These are phyloP conservation scores for Cephus rjabovi DNA, from an alignment of 2,888 invertebrate species.

Conservation along the genomic window DNA sequence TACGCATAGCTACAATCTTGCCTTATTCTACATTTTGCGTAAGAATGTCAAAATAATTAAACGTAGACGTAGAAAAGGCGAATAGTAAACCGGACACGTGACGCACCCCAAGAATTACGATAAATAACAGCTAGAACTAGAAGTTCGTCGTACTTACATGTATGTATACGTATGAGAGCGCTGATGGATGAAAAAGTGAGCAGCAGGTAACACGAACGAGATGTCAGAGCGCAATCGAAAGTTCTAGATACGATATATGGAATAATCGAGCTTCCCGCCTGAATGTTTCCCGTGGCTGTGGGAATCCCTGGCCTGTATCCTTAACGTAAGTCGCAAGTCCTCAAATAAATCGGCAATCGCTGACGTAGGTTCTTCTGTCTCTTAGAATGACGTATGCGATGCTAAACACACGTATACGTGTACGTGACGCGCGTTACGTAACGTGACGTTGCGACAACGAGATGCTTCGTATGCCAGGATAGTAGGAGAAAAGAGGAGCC, in stretches of 20 bases:
- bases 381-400: background rate
- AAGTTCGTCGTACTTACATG: too few species aligned
- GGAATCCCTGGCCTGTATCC: conserved; percentile 21
- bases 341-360: conserved; percentile 9
- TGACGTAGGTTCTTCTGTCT: conserved; percentile 5
- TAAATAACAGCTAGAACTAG: too few species aligned
- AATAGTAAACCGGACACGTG: too few species aligned
- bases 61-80: too few species aligned
- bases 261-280: conserved; percentile 11
- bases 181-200: background rate
- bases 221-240: background rate
- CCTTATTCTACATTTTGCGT: too few species aligned
- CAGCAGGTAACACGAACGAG: background rate
- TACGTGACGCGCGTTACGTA: conserved; percentile 24
- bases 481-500: conserved; percentile 34
- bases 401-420: background rate
- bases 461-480: conserved; percentile 48
- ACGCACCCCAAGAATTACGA: too few species aligned
- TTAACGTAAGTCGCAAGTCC: conserved; percentile 21
- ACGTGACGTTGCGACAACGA: conserved; percentile 51
- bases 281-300: conserved; percentile 21
- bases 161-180: too few species aligned
- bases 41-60: too few species aligned
- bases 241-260: background rate
- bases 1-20: background rate